A percentile compares a stretch with the other conserved stretches of the same genome.
These are phyloP conservation scores for Enhydra lutris DNA, from an alignment of 2,113 vertebrate genomes.

Conservation along the genomic window DNA sequence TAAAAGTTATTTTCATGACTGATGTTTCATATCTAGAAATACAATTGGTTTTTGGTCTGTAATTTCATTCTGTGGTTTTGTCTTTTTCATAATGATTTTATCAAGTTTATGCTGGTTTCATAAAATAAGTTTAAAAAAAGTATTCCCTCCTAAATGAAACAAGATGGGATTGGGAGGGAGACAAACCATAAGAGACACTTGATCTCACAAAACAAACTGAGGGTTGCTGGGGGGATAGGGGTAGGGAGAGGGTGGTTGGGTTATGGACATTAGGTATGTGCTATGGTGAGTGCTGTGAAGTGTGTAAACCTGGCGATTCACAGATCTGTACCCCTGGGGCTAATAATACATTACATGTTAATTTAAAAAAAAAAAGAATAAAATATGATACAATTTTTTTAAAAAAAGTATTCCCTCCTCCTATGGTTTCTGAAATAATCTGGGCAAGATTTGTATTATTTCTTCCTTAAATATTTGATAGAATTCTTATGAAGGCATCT, in stretches of 20 bases:
- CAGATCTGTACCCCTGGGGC: too few species aligned
- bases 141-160: neutral
- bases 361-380: too few species aligned
- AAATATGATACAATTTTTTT: too few species aligned
- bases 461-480: neutral
- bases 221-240: too few species aligned
- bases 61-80: neutral
- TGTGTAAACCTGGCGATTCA: too few species aligned
- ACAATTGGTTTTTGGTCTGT: neutral
- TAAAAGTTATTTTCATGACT: neutral
- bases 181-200: too few species aligned
- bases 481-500: neutral
- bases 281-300: too few species aligned
- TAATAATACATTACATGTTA: too few species aligned
- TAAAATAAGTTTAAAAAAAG: neutral
- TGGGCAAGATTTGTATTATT: neutral
- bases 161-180: too few species aligned
- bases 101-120: neutral
- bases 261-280: too few species aligned
- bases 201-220: too few species aligned
- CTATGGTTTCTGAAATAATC: neutral
- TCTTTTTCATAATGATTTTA: neutral
- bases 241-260: too few species aligned
- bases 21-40: neutral
- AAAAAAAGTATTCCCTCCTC: neutral